A percentile compares a stretch with the other conserved stretches of the same genome.
These are phyloP conservation scores for Catostylus mosaicus DNA, from an alignment of 30 jellyfish, hydroid and myxozoan genomes.

Conservation along the genomic window DNA sequence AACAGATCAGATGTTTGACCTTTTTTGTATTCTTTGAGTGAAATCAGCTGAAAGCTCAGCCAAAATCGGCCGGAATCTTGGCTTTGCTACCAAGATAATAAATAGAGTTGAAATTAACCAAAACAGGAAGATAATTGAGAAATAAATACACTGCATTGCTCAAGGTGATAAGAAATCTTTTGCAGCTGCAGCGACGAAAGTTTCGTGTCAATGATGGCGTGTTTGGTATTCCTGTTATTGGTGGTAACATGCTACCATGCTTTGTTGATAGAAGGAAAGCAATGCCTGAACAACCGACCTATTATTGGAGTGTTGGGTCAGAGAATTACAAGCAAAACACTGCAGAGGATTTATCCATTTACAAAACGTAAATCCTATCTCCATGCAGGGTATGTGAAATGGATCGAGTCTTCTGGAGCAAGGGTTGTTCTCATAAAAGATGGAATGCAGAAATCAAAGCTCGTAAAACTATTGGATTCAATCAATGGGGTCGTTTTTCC, in stretches of 20 bases:
- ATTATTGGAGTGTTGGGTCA: constrained; percentile 50
- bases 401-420: constrained; percentile 59
- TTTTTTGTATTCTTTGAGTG: too few species aligned
- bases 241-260: not conserved
- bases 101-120: too few species aligned
- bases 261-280: not conserved
- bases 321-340: not conserved
- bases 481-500: constrained; percentile 62
- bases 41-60: too few species aligned
- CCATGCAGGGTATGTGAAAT: constrained; percentile 55
- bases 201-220: too few species aligned
- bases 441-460: constrained; percentile 3
- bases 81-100: too few species aligned
- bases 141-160: too few species aligned
- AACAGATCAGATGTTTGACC: too few species aligned
- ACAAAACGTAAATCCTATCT: constrained; percentile 42
- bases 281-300: constrained; percentile 33
- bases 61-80: too few species aligned
- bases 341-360: constrained; percentile 17
- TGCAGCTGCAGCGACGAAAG: too few species aligned
- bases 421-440: constrained; percentile 49
- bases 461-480: constrained; percentile 12
- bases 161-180: too few species aligned
- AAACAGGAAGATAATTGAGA: too few species aligned
- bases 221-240: too few species aligned